Evolutionary conservation across 2,113 vertebrate genomes (phyloP).

Genomic region (Thalassarche chlororhynchos): DNA sequence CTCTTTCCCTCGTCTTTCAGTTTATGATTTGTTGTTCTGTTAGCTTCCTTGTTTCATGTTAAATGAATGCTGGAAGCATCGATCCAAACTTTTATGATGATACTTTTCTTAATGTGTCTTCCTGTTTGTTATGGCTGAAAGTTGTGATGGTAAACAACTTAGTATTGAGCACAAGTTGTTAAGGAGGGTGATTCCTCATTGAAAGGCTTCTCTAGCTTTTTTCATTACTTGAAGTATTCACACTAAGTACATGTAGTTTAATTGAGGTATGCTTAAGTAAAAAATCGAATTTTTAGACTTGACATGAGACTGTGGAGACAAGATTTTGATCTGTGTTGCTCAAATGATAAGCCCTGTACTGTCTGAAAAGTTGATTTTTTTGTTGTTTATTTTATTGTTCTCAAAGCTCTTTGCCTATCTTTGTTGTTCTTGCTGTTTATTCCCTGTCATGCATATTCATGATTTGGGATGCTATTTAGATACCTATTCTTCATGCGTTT

Average conservation of each 20-base stretch:
- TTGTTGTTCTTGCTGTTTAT: background rate
- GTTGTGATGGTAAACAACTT: background rate
- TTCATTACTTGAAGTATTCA: background rate
- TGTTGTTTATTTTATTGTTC: background rate
- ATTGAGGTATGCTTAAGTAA: background rate
- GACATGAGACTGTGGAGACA: background rate
- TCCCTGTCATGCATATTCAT: background rate
- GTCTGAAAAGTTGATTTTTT: background rate
- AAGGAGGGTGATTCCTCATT: background rate
- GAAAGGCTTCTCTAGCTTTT: background rate
- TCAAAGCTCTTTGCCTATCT: background rate
- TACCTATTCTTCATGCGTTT: background rate
- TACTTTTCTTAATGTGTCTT: background rate
- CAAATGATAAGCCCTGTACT: background rate
- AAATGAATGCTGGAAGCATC: background rate
- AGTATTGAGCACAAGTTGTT: background rate
- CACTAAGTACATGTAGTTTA: background rate
- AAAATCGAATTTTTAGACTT: background rate
- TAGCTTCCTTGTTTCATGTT: background rate
- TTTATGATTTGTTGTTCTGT: background rate
- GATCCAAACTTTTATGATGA: background rate
- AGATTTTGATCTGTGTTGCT: background rate
- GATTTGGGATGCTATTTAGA: background rate
- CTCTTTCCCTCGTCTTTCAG: background rate
- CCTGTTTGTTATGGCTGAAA: background rate